Evolutionary conservation across 2,797 vertebrate species (phyloP).

Genomic region (Melanotaenia trifasciata): DNA sequence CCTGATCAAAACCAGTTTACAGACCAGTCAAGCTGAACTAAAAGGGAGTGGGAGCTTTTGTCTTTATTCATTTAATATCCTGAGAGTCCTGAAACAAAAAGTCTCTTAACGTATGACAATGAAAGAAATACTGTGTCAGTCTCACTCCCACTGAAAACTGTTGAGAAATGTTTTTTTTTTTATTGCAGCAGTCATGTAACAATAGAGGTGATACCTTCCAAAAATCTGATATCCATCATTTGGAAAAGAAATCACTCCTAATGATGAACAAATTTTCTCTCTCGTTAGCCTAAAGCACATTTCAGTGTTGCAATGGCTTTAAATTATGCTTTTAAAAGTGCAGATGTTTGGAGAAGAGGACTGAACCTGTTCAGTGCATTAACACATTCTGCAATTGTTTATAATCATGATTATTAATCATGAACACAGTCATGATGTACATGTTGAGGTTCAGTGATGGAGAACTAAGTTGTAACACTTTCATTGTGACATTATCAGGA

Average conservation of each 20-base stretch:
- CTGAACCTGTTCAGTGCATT: background rate
- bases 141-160: background rate
- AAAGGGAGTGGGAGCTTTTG: conserved; percentile 22
- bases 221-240: conserved; percentile 28
- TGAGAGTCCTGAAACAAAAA: conserved; percentile 22
- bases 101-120: conserved; percentile 15
- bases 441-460: too few relatives aligned
- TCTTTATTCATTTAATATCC: background rate
- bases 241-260: conserved; percentile 45
- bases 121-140: background rate
- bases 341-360: background rate
- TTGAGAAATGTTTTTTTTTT: background rate
- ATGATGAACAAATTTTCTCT: conserved; percentile 6
- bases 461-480: too few relatives aligned
- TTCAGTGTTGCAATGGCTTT: conserved; percentile 2
- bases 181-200: conserved; percentile 23
- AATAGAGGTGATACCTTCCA: conserved; percentile 35
- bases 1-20: background rate
- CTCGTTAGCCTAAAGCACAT: conserved; percentile 17
- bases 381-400: too few relatives aligned
- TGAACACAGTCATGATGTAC: background rate
- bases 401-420: background rate
- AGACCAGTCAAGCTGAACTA: conserved; percentile 19
- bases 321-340: background rate
- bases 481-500: too few relatives aligned